phyloP scores from a whole-genome alignment of 1,140 invertebrate genomes.

The Venustaconcha ellipsiformis region DNA sequence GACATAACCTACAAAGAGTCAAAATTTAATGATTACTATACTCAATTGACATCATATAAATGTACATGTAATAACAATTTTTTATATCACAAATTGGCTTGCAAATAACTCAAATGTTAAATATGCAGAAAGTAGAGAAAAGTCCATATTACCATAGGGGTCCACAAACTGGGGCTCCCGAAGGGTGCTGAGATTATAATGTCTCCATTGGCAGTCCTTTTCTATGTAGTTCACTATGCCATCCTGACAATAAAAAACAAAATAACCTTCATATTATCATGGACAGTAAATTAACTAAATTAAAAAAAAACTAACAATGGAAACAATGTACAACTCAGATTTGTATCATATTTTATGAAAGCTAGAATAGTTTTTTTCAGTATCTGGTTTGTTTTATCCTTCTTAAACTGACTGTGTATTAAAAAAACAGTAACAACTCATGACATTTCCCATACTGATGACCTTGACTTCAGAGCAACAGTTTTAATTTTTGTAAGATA shows the following conservation, averaged over 20 bases:
- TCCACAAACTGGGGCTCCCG: conserved; percentile 59
- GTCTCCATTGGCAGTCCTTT: conserved; percentile 65
- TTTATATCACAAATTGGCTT: neutral
- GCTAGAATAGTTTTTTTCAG: too few relatives aligned
- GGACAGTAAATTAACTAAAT: too few relatives aligned
- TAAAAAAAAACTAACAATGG: too few relatives aligned
- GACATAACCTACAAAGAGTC: neutral
- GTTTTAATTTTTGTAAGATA: too few relatives aligned
- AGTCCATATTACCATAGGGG: conserved; percentile 51
- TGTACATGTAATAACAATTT: neutral
- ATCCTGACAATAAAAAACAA: conserved; percentile 41
- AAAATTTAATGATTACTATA: too few relatives aligned
- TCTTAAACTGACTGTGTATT: too few relatives aligned
- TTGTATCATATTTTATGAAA: too few relatives aligned
- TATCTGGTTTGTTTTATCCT: too few relatives aligned
- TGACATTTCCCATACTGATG: too few relatives aligned
- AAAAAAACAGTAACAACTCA: too few relatives aligned
- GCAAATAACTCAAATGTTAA: neutral
- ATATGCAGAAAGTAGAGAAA: neutral
- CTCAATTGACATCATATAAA: neutral
- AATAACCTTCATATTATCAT: neutral
- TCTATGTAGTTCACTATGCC: conserved; percentile 51
- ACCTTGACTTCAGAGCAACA: too few relatives aligned
- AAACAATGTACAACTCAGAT: too few relatives aligned
- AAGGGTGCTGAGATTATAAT: conserved; percentile 59